phyloP scores from a whole-genome alignment of 92 coral and sea anemone genomes.

The Phenganax subtilis region DNA sequence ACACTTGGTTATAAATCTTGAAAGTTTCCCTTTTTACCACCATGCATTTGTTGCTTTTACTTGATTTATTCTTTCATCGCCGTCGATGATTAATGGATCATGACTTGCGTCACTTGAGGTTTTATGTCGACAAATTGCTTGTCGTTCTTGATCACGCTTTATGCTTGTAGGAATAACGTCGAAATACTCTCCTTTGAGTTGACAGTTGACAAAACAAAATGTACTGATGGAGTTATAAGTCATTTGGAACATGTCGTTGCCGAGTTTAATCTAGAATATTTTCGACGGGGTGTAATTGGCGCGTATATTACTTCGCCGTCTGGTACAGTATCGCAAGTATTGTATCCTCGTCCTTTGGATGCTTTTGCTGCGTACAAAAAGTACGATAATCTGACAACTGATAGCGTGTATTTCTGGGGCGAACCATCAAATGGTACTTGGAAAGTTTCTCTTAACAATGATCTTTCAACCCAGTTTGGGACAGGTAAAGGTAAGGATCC shows the following conservation, averaged over 20 bases:
- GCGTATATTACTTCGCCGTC: slow-evolving; percentile 12
- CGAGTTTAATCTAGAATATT: background rate
- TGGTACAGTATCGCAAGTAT: background rate
- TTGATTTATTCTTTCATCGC: too few relatives aligned
- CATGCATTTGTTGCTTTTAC: too few relatives aligned
- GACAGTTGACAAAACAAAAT: background rate
- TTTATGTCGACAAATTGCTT: too few relatives aligned
- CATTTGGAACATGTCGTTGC: slow-evolving; percentile 18
- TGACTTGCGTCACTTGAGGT: too few relatives aligned
- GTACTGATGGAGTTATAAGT: background rate
- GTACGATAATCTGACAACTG: background rate
- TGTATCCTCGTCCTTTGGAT: background rate
- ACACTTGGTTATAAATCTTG: too few relatives aligned
- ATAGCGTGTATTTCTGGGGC: slow-evolving; percentile 15
- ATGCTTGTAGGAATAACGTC: background rate
- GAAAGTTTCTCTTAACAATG: slow-evolving; percentile 9
- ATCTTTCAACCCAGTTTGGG: background rate
- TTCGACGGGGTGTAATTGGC: slow-evolving; percentile 1
- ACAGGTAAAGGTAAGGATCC: too few relatives aligned
- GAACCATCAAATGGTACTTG: background rate
- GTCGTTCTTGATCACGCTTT: too few relatives aligned
- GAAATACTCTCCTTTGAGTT: background rate
- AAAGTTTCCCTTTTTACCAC: too few relatives aligned
- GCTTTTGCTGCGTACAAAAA: background rate
- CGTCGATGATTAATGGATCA: too few relatives aligned